Percentiles rank a stretch among this genome's conserved stretches.
phyloP scores from a whole-genome alignment of 2,113 vertebrate genomes.

The Ictalurus furcatus region DNA sequence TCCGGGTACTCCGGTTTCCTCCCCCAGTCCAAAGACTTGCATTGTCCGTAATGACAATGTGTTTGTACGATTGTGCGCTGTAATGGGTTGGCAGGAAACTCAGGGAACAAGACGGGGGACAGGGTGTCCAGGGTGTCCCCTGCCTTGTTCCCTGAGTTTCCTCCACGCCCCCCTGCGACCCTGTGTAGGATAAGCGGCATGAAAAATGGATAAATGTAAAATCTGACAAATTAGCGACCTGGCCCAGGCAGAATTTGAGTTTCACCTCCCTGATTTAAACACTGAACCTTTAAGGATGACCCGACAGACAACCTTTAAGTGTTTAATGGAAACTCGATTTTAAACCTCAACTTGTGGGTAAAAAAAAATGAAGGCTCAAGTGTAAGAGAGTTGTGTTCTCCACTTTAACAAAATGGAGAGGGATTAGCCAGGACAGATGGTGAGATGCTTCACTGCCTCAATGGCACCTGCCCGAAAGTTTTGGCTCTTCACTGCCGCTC shows the following conservation, averaged over 20 bases:
- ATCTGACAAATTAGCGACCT: not conserved
- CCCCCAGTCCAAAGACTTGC: too few relatives aligned
- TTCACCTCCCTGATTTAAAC: not conserved
- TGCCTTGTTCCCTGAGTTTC: too few relatives aligned
- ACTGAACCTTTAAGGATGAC: not conserved
- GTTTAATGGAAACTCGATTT: not conserved
- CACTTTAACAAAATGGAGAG: not conserved
- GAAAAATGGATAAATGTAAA: too few relatives aligned
- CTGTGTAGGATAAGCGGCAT: too few relatives aligned
- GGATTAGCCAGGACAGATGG: slow-evolving; percentile 63
- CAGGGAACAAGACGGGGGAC: too few relatives aligned
- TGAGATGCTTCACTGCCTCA: slow-evolving; percentile 62
- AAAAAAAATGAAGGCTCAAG: not conserved
- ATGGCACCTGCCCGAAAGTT: slow-evolving; percentile 64
- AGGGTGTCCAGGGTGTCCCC: too few relatives aligned
- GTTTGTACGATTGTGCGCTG: too few relatives aligned
- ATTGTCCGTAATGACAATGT: too few relatives aligned
- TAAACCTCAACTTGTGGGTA: not conserved
- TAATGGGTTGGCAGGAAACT: too few relatives aligned
- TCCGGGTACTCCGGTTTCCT: too few relatives aligned
- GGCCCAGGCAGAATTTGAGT: not conserved
- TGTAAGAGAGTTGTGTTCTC: not conserved
- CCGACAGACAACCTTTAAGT: not conserved
- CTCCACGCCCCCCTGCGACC: too few relatives aligned
- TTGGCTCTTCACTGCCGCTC: slow-evolving; percentile 54